Conservation (phyloP, 2,888 invertebrate species). For the Kryphioiulus occultus region DNA sequence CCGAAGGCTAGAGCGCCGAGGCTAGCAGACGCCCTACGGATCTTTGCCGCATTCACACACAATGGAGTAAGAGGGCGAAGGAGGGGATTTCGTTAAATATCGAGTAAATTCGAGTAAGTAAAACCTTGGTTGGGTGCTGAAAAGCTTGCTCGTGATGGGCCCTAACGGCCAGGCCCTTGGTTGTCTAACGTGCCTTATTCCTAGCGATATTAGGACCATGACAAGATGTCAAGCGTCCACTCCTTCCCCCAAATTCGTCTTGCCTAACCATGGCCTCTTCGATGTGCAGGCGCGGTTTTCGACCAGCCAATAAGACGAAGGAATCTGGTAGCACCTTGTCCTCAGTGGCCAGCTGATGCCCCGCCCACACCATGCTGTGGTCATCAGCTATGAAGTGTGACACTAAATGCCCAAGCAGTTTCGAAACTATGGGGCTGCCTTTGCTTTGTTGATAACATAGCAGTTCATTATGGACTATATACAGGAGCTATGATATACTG, state of each 20-base stretch:
- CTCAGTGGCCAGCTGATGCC: not conserved
- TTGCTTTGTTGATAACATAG: no score
- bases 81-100: not conserved
- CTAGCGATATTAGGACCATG: no score
- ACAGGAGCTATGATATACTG: no score
- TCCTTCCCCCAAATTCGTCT: not conserved
- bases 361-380: no score
- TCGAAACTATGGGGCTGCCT: no score
- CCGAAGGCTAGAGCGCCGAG: not conserved
- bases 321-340: not conserved
- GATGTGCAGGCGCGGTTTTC: not conserved
- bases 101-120: slow-evolving; percentile 6
- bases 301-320: not conserved
- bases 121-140: not conserved
- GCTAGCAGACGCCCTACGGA: not conserved
- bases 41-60: not conserved
- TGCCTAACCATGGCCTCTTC: not conserved
- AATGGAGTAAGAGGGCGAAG: not conserved
- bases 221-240: not conserved
- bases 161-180: not conserved
- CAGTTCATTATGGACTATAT: no score
- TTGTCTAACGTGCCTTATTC: not conserved
- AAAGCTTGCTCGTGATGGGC: not conserved
- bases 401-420: no score
- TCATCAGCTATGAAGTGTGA: no score